Conservation (phyloP, 2,797 vertebrate genomes). For the Sebastes vulpes region DNA sequence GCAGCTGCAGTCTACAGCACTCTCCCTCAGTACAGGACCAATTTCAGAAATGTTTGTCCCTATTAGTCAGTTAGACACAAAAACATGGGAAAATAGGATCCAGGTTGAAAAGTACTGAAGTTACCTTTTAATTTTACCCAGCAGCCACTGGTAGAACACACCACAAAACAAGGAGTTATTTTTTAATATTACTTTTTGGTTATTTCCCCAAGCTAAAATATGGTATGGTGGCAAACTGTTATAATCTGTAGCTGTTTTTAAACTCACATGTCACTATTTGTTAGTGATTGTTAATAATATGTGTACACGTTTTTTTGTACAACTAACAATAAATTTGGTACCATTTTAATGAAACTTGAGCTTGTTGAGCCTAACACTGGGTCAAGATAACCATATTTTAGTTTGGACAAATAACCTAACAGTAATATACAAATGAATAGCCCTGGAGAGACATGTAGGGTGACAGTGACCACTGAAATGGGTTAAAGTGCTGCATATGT, state of each 20-base stretch:
- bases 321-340: background rate
- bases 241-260: background rate
- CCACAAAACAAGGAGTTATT: background rate
- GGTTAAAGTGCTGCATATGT: background rate
- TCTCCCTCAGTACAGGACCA: background rate
- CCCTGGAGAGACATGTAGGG: background rate
- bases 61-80: rapidly evolving
- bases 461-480: background rate
- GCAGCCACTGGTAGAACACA: background rate
- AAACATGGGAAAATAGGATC: background rate
- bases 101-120: background rate
- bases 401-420: background rate
- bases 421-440: background rate
- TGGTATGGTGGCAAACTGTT: background rate
- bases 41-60: background rate
- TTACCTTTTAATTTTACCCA: background rate
- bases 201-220: background rate
- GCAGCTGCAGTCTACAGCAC: background rate
- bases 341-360: background rate
- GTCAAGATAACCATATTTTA: background rate
- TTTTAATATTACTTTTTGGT: background rate
- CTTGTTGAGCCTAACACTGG: background rate
- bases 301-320: background rate
- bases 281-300: background rate
- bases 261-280: background rate